Evolutionary conservation across 2,113 vertebrate species (phyloP).

Genomic region (human): DNA sequence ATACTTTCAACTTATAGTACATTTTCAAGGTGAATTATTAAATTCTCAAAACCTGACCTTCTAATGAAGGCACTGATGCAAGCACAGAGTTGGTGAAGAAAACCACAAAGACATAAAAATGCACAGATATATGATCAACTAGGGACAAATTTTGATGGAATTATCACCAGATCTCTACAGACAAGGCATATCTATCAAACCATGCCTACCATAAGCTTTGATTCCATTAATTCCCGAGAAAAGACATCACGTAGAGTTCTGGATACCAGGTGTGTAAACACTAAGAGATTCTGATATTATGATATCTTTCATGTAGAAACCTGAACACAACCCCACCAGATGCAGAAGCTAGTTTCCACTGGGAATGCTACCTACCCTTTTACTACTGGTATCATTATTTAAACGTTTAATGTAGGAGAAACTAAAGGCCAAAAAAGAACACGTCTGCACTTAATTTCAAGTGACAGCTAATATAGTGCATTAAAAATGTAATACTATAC

Average conservation of each 20-base stretch:
- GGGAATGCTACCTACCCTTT: conserved; percentile 43
- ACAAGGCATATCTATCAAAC: conserved; percentile 61
- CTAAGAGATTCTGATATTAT: conserved; percentile 16
- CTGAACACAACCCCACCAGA: background rate
- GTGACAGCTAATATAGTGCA: conserved; percentile 59
- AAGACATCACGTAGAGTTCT: conserved; percentile 58
- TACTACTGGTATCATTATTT: conserved; percentile 55
- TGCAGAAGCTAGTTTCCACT: background rate
- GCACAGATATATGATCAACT: background rate
- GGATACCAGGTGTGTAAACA: conserved; percentile 55
- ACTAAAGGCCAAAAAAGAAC: conserved; percentile 66
- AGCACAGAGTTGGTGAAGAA: conserved; percentile 57
- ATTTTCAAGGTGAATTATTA: conserved; percentile 68
- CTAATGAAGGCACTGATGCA: conserved; percentile 58
- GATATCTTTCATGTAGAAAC: background rate
- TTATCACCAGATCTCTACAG: conserved; percentile 54
- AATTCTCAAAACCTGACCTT: conserved; percentile 61
- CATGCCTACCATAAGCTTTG: conserved; percentile 55
- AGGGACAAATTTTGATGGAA: conserved; percentile 65
- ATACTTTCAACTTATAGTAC: conserved; percentile 19
- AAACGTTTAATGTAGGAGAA: conserved; percentile 67
- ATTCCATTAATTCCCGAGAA: conserved; percentile 51
- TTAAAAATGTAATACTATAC: conserved; percentile 67
- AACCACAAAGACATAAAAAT: conserved; percentile 64
- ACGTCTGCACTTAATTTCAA: conserved; percentile 70